These are phyloP conservation scores for Turnix velox DNA, from an alignment of 2,113 vertebrate species.

Conservation along the genomic window DNA sequence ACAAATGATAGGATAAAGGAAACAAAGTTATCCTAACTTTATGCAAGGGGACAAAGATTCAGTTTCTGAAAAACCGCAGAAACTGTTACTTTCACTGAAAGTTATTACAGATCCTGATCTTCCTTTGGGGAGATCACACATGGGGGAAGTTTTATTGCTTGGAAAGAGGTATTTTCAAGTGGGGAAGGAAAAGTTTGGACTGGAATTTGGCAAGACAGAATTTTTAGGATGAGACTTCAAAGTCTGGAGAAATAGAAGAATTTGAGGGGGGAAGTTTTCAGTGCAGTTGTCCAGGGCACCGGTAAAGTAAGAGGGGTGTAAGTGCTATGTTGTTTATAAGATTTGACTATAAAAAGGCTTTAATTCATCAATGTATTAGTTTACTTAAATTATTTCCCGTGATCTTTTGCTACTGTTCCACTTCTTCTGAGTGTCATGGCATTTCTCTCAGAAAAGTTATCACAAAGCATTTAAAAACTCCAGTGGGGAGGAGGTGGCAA, in stretches of 20 bases:
- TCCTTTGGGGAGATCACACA: no score
- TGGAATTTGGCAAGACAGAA: neutral
- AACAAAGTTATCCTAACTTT: neutral
- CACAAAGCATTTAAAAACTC: neutral
- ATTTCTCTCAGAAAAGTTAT: fast-evolving
- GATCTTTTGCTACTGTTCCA: neutral
- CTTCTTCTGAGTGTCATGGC: neutral
- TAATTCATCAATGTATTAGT: neutral
- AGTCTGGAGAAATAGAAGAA: neutral
- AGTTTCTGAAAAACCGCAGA: neutral
- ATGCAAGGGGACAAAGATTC: neutral
- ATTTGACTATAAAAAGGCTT: neutral
- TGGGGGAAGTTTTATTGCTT: neutral
- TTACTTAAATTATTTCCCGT: neutral
- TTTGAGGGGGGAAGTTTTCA: neutral
- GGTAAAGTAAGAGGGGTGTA: neutral
- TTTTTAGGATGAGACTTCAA: neutral
- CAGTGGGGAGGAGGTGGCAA: fast-evolving
- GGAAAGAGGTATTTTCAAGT: neutral
- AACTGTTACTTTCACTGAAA: neutral
- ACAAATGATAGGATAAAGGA: neutral
- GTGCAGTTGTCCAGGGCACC: neutral
- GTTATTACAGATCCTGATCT: neutral
- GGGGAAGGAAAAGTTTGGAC: neutral
- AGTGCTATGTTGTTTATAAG: neutral